Conservation (phyloP, 2,888 invertebrate genomes). For the Neuroscelio doddi region DNA sequence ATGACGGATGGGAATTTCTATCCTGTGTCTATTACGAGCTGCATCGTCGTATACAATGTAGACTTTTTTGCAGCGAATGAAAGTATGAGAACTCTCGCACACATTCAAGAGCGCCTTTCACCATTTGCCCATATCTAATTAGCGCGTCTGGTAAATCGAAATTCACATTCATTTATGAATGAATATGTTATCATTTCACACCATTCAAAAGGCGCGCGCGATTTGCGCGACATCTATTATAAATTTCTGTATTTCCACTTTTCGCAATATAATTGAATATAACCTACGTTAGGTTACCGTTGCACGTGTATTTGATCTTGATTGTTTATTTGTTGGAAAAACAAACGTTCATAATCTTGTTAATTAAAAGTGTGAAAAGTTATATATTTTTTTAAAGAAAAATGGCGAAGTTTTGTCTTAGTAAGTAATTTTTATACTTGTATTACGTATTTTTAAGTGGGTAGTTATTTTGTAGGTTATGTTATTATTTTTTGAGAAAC, state of each 20-base stretch:
- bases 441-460: too few species aligned
- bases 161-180: slow-evolving; percentile 28
- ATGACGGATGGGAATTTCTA: slow-evolving; percentile 57
- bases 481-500: too few species aligned
- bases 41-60: slow-evolving; percentile 25
- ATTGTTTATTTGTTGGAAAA: slow-evolving; percentile 2
- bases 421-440: too few species aligned
- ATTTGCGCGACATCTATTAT: too few species aligned
- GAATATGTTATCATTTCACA: slow-evolving; percentile 14
- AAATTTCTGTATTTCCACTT: too few species aligned
- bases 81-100: slow-evolving; percentile 62
- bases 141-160: slow-evolving; percentile 35
- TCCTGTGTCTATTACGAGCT: slow-evolving; percentile 40
- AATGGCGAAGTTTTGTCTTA: slow-evolving; percentile 72
- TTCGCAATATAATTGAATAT: not conserved
- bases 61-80: slow-evolving; percentile 53
- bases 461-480: too few species aligned
- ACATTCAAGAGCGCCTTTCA: slow-evolving; percentile 54
- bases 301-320: not conserved
- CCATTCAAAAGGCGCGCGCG: not conserved
- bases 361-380: too few species aligned
- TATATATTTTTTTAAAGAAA: too few species aligned
- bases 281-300: not conserved
- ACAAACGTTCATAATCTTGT: not conserved
- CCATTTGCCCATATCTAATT: slow-evolving; percentile 48